Conservation (phyloP, 2,113 vertebrate species). For the Raja brachyura region DNA sequence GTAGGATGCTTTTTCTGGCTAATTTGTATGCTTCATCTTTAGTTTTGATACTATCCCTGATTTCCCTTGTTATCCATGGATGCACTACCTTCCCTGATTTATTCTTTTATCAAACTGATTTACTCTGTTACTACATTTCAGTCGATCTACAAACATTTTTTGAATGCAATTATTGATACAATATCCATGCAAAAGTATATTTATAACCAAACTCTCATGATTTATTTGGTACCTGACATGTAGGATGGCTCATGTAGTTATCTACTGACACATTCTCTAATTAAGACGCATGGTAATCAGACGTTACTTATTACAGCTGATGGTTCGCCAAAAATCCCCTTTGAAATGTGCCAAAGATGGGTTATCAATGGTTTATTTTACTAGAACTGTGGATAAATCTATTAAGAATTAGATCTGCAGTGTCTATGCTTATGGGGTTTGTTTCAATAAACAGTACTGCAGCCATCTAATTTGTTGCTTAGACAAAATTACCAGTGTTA, state of each 20-base stretch:
- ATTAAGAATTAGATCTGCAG: background rate
- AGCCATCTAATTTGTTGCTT: background rate
- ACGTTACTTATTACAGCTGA: background rate
- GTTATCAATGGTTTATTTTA: background rate
- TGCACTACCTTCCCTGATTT: no score
- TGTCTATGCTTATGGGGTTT: background rate
- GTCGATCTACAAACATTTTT: background rate
- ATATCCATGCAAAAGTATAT: background rate
- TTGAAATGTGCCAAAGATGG: conserved; percentile 6
- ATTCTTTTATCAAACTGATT: no score
- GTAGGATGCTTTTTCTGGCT: no score
- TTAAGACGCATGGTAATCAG: background rate
- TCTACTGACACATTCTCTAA: background rate
- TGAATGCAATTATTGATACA: background rate
- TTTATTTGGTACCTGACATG: background rate
- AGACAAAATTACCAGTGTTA: background rate
- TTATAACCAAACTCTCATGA: background rate
- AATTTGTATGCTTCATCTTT: no score
- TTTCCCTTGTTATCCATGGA: no score
- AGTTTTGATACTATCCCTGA: no score
- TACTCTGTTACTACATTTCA: no score
- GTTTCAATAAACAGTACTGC: background rate
- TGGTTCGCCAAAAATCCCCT: background rate
- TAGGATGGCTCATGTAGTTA: background rate
- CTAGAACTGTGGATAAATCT: background rate